phyloP scores from a whole-genome alignment of 2,888 invertebrate species.

The Heliconius charithonia region DNA sequence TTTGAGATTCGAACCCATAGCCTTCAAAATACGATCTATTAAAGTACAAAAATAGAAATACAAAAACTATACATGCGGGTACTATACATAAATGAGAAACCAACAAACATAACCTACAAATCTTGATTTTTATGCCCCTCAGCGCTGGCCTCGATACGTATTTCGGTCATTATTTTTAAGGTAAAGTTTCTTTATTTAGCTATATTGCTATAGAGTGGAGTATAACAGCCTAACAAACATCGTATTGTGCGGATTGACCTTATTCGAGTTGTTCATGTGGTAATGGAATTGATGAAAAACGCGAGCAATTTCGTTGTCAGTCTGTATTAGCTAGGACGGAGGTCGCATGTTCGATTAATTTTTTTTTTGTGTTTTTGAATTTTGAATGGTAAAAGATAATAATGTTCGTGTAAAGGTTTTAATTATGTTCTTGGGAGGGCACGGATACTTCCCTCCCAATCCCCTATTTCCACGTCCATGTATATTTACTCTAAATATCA shows the following conservation, averaged over 20 bases:
- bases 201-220: background rate
- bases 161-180: conserved; percentile 35
- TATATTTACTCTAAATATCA: too few relatives aligned
- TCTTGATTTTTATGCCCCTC: conserved; percentile 31
- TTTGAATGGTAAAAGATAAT: too few relatives aligned
- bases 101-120: conserved; percentile 21
- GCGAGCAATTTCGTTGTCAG: background rate
- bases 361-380: too few relatives aligned
- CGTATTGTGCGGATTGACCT: background rate
- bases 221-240: background rate
- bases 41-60: background rate
- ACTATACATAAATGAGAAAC: background rate
- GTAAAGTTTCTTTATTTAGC: conserved; percentile 33
- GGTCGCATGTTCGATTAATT: background rate
- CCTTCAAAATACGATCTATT: background rate
- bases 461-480: too few relatives aligned
- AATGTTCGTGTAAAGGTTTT: too few relatives aligned
- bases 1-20: background rate
- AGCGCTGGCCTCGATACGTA: conserved; percentile 36
- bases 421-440: too few relatives aligned
- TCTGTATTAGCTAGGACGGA: background rate
- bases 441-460: too few relatives aligned
- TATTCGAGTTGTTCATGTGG: background rate
- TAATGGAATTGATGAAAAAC: background rate
- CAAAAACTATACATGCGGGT: background rate